Conservation (phyloP, 2,888 invertebrate species). For the Willowsia nigromaculata region DNA sequence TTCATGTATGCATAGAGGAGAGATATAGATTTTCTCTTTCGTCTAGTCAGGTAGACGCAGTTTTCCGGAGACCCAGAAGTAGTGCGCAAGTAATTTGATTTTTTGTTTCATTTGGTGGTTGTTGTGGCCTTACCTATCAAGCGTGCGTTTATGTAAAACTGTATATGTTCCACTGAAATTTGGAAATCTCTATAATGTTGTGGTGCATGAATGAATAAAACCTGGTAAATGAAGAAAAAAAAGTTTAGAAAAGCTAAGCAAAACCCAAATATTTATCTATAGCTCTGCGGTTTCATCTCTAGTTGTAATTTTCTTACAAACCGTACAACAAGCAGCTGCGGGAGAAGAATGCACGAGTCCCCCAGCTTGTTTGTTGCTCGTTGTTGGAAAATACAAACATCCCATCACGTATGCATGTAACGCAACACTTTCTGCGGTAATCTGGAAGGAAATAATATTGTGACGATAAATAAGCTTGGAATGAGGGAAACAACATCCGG, state of each 20-base stretch:
- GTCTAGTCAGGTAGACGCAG: slow-evolving; percentile 16
- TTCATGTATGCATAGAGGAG: background rate
- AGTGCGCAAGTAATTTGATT: slow-evolving; percentile 19
- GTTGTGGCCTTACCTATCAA: no score
- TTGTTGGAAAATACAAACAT: no score
- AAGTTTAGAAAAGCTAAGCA: no score
- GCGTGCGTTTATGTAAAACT: no score
- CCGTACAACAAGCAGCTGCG: background rate
- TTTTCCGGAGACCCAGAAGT: no score
- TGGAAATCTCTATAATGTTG: no score
- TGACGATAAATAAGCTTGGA: slow-evolving; percentile 38
- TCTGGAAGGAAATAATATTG: slow-evolving; percentile 34
- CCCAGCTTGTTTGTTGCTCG: background rate
- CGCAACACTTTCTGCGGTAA: background rate
- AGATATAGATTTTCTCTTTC: background rate
- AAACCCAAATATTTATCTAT: slow-evolving; percentile 10
- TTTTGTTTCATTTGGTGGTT: background rate
- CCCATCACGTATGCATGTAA: slow-evolving; percentile 27
- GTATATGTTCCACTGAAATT: no score
- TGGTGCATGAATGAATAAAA: no score
- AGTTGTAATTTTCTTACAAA: slow-evolving; percentile 10
- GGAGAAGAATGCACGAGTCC: background rate
- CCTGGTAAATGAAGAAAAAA: no score
- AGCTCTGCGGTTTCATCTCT: background rate
- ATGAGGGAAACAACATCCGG: slow-evolving; percentile 67